Conservation (phyloP, 2,888 invertebrate species). For the Platycheirus rosarum region DNA sequence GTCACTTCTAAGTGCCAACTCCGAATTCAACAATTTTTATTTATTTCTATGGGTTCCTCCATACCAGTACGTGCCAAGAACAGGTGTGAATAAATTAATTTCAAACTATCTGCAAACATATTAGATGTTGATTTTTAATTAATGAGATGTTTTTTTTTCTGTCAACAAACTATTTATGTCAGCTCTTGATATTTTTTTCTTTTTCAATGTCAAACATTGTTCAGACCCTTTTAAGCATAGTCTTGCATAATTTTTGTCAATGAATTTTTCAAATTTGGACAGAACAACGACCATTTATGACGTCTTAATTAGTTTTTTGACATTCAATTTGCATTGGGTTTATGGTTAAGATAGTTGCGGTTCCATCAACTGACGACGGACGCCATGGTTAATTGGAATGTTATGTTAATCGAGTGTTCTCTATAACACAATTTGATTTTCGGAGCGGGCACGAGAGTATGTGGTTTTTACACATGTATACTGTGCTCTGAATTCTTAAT, state of each 20-base stretch:
- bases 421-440: not conserved
- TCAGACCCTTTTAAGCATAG: not conserved
- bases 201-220: slow-evolving; percentile 28
- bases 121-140: not conserved
- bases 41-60: not conserved
- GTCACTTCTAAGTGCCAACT: not conserved
- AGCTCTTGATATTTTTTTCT: not conserved
- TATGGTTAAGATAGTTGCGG: slow-evolving; percentile 2
- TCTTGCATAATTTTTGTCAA: slow-evolving; percentile 25
- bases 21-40: not conserved
- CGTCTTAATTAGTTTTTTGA: slow-evolving; percentile 19
- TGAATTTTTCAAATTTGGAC: slow-evolving; percentile 19
- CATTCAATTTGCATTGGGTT: slow-evolving; percentile 30
- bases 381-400: slow-evolving; percentile 2
- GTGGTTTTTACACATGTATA: slow-evolving; percentile 41
- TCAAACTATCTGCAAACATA: too few relatives aligned
- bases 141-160: not conserved
- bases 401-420: slow-evolving; percentile 18
- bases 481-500: slow-evolving; percentile 52
- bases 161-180: not conserved
- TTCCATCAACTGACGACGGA: not conserved
- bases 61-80: not conserved
- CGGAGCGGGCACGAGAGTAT: slow-evolving; percentile 18
- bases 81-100: not conserved
- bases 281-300: slow-evolving; percentile 10